Evolutionary conservation across 2,888 invertebrate species (phyloP).

Genomic region (Parasteatoda lunata): DNA sequence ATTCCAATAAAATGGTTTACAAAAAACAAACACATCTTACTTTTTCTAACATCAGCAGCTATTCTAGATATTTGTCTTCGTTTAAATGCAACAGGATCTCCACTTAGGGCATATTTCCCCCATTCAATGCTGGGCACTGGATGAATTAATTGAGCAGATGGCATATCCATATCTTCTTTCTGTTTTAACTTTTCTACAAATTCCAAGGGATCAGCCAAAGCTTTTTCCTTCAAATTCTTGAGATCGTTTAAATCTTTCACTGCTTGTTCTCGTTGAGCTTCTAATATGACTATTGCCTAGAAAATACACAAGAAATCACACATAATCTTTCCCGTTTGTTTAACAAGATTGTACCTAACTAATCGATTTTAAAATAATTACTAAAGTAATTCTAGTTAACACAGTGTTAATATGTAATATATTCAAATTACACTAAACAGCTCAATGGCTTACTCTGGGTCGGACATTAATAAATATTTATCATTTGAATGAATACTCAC

Average conservation of each 20-base stretch:
- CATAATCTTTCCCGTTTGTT: background rate
- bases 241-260: slow-evolving; percentile 81
- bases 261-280: slow-evolving; percentile 82
- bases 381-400: background rate
- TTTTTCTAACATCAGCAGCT: slow-evolving; percentile 10
- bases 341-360: background rate
- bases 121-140: slow-evolving; percentile 79
- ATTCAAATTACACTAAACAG: too few species aligned
- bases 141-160: slow-evolving; percentile 79
- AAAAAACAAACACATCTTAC: background rate
- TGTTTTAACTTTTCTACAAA: slow-evolving; percentile 83
- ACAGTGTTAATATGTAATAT: background rate
- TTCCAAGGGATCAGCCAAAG: slow-evolving; percentile 82
- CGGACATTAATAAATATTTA: background rate
- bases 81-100: slow-evolving; percentile 29
- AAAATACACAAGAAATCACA: background rate
- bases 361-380: background rate
- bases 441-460: background rate
- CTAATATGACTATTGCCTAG: slow-evolving; percentile 80
- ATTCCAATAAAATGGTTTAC: too few species aligned
- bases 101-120: slow-evolving; percentile 78
- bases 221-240: slow-evolving; percentile 80
- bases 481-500: slow-evolving; percentile 74
- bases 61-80: slow-evolving; percentile 43
- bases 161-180: slow-evolving; percentile 81